Evolutionary conservation across 2,888 invertebrate genomes (phyloP), one percentile per base, ranked within the genome.

Genomic region (Anodontia alba): DNA sequence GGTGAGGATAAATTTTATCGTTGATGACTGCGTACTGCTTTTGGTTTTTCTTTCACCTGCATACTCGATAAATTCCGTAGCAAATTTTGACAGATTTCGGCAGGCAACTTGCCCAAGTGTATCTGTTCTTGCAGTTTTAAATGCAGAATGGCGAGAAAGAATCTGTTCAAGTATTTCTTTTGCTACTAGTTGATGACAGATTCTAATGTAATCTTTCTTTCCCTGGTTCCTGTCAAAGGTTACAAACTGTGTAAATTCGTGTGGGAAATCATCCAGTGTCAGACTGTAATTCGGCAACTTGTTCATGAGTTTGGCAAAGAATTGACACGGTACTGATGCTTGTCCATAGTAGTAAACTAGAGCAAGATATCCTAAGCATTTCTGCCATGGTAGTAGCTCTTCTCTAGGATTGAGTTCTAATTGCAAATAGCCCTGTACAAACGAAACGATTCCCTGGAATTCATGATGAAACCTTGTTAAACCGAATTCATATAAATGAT

Each of bases 101-200:
- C 79, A 68, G 17, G 88, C 89, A 31, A 77, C 42, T 49, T 7
- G 33, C 20, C 86, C 80, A 7, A 88, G 80, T 17, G 57, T 42
- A 33, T 72, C 75, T 23, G 42, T 33, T 23, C 46, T 71, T n/a
- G 49, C 29, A 26, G 8, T 23, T 36, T 36, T 70, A n/a, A 38
- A 29, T 1, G 20, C 33, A 26, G 46, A 49, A 43, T 67, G 42
- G 15, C 82, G 71, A 7, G 78, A 62, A 29, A 88, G 68, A 23
- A 88, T 51, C 33, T 83, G 86, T 43, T 88, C 86, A 1, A 88
- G 74, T n/a, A 87, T 86, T 79, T 86, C 87, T 62, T 81, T 86
- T 0, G 87, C 87, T n/a, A 87, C 77, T 7, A 75, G 26, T n/a
- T 71, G 81, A 73, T 87, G 87, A 46, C 84, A 86, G 51, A 83